Base-by-base conservation (phyloP, 2,888 invertebrate genomes). In the Hyppa rectilinea region DNA sequence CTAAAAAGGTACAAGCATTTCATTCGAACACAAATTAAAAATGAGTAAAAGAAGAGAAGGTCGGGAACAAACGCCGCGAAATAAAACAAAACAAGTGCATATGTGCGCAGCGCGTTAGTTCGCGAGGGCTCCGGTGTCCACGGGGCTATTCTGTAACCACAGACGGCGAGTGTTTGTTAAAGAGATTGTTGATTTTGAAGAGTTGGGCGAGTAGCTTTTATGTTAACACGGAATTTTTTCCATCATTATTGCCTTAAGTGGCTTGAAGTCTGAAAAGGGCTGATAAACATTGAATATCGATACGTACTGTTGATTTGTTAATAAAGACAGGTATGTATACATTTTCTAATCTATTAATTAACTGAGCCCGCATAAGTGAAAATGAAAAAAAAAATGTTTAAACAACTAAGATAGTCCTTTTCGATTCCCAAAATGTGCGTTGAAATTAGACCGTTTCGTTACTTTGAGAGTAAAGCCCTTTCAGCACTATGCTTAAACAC, bases 21-120 rank as follows among this genome's bases (percentile, higher is more conserved):
- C 78, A 78, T 79, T 82, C 45, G 55, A 82, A 78, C 79, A 36
- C 60, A 66, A 78, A 79, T 79, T 78, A 82, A 82, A 82, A 82
- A 82, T 67, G 73, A 82, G 79, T 72, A 63, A 78, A 79, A 79
- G 63, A 78, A 72, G 60, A 78, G 53, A 47, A 66, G 61, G 71
- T 77, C 20, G 47, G 50, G 65, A 72, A 82, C 82, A 82, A 82
- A 66, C 63, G 73, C 66, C 31, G 38, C 43, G 34, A 82, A 82
- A 79, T 78, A 82, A 82, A 73, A 78, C 60, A 72, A 78, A 79
- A 72, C 34, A 71, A 82, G 78, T 72, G 73, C 79, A 82, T 82
- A 81, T 82, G 78, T 78, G 78, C 63, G 62, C 73, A 49, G 43
- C 50, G 78, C 66, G 82, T 71, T 72, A 71, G 78, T 72, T 52